Evolutionary conservation across 2,113 vertebrate species (phyloP), one percentile per base, ranked within the genome.

Genomic region (Gnathonemus longibarbis): DNA sequence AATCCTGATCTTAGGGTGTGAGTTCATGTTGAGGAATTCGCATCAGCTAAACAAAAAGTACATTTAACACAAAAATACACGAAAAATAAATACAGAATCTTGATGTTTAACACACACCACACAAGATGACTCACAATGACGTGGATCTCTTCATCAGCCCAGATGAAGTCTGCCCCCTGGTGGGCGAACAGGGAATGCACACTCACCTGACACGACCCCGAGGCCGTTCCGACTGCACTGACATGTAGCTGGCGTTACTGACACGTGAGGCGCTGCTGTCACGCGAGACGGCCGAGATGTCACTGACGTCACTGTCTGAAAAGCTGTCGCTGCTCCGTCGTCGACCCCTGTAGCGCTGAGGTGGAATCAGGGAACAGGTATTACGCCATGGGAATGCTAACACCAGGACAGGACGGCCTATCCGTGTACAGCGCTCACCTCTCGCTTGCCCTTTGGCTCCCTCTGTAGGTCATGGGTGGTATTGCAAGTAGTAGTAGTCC

Each of bases 191-290:
- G 10, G 39, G 6, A 46, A 24, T 35, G 80, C 42, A 2, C 56
- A 39, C 94, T 97, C 95, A 99, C 98, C 98, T 98, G 95, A 98
- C 95, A 93, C 97, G 97, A 94, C 97, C 97, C 91, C 97, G 94
- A 91, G 97, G 98, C 95, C 96, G 97, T 94, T 99, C 98, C 92
- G 98, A 99, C 93, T 99, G 98, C 95, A 99, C 98, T 94, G 98
- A 99, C 97, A 99, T 98, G 96, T 99, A 99, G 97, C 98, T 99
- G 97, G 98, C 99, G 97, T 98, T 99, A 97, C 98, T 99, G 96
- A 99, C 97, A 95, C 97, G 98, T 93, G 98, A 99, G 97, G 97
- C 98, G 97, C 98, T 99, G 97, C 98, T 99, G 98, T 98, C 98
- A 93, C 97, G 96, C 96, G 98, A 99, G 95, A 99, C 96, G 97